Conservation (phyloP, 2,888 invertebrate species). For the Cotesia congregata region DNA sequence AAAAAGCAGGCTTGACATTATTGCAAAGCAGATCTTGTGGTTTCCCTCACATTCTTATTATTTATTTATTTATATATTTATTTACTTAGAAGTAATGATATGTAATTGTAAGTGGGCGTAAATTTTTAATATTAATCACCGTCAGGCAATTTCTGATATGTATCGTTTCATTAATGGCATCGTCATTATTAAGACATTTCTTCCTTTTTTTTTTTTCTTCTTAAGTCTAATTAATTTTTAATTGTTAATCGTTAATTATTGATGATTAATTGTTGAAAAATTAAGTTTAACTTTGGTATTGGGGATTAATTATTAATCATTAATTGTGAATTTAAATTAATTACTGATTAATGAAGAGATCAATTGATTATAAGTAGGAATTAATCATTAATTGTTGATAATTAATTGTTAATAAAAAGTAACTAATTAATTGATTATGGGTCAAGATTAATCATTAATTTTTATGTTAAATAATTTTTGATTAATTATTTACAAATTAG, state of each 20-base stretch:
- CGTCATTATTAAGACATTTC: conserved; percentile 34
- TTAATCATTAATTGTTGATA: too few species aligned
- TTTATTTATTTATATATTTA: conserved; percentile 44
- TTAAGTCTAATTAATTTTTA: not conserved
- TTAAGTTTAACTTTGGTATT: too few species aligned
- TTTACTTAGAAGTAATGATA: conserved; percentile 25
- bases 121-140: conserved; percentile 41
- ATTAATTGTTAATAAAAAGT: too few species aligned
- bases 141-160: conserved; percentile 65
- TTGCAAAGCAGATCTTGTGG: conserved; percentile 44
- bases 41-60: conserved; percentile 12
- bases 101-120: conserved; percentile 19
- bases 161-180: conserved; percentile 54
- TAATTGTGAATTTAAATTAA: too few species aligned
- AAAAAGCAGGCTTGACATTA: conserved; percentile 41
- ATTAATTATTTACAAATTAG: too few species aligned
- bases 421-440: too few species aligned
- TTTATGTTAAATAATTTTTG: too few species aligned
- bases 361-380: too few species aligned
- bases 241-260: not conserved
- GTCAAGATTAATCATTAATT: too few species aligned
- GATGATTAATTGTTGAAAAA: not conserved
- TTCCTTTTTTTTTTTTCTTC: conserved; percentile 28
- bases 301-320: too few species aligned
- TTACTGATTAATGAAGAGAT: too few species aligned